Conservation (phyloP, 2,888 invertebrate species). For the Cantharis rustica region DNA sequence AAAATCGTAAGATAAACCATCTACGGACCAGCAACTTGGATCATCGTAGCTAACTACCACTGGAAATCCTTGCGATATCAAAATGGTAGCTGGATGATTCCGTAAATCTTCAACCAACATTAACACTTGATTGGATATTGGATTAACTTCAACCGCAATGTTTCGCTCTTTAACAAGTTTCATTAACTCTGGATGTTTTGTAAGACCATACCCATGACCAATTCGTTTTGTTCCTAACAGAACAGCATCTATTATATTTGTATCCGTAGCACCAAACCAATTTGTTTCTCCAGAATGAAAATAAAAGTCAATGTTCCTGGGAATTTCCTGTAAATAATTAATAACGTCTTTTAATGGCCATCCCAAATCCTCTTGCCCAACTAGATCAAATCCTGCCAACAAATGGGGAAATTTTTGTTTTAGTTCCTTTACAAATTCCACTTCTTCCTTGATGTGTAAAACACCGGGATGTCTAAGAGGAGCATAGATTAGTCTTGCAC, state of each 20-base stretch:
- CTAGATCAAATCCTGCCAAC: slow-evolving; percentile 55
- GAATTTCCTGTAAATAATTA: slow-evolving; percentile 58
- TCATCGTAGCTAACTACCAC: slow-evolving; percentile 75
- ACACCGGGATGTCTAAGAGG: slow-evolving; percentile 58
- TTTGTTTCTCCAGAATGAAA: slow-evolving; percentile 78
- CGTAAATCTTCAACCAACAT: slow-evolving; percentile 69
- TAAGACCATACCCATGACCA: slow-evolving; percentile 73
- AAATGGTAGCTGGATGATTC: slow-evolving; percentile 70
- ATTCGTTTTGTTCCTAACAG: slow-evolving; percentile 68
- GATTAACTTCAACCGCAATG: slow-evolving; percentile 73
- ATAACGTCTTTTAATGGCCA: slow-evolving; percentile 66
- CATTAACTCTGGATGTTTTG: slow-evolving; percentile 70
- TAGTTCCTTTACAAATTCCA: slow-evolving; percentile 24
- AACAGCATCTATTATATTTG: slow-evolving; percentile 74
- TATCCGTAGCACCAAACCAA: slow-evolving; percentile 71
- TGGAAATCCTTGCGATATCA: slow-evolving; percentile 68
- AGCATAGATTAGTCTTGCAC: slow-evolving; percentile 65
- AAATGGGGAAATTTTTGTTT: not conserved
- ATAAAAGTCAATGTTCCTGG: slow-evolving; percentile 35
- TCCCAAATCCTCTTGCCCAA: slow-evolving; percentile 78
- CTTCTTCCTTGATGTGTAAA: slow-evolving; percentile 43
- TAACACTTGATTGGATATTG: slow-evolving; percentile 73
- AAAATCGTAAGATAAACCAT: slow-evolving; percentile 71
- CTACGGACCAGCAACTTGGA: slow-evolving; percentile 68
- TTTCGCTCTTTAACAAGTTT: slow-evolving; percentile 59